Percentiles rank a stretch among this genome's conserved stretches.
phyloP scores from a whole-genome alignment of 2,888 invertebrate species.

The Harpagoxenus sublaevis region DNA sequence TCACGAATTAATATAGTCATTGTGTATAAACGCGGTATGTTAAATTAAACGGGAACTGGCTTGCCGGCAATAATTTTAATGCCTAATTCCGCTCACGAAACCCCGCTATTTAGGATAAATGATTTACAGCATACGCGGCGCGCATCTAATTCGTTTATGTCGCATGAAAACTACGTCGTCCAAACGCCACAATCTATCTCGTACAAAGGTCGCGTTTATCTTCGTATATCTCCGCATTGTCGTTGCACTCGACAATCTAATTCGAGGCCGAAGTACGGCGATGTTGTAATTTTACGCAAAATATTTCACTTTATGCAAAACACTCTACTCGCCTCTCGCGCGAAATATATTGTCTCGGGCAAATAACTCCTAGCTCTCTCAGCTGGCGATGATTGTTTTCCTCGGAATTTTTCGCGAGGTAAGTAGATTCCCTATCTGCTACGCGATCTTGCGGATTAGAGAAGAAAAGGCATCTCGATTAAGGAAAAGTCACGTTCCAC shows the following conservation, averaged over 20 bases:
- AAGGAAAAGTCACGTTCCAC: slow-evolving; percentile 54
- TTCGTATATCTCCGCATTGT: slow-evolving; percentile 7
- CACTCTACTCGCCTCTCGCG: background rate
- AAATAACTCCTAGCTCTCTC: slow-evolving; percentile 15
- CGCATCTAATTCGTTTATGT: slow-evolving; percentile 27
- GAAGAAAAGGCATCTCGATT: slow-evolving; percentile 49
- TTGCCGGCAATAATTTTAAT: slow-evolving; percentile 44
- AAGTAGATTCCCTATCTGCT: slow-evolving; percentile 27
- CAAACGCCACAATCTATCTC: slow-evolving; percentile 5
- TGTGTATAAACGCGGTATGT: slow-evolving; percentile 31
- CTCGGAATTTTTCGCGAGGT: slow-evolving; percentile 1
- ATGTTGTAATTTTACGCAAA: slow-evolving; percentile 8
- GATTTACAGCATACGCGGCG: slow-evolving; percentile 15
- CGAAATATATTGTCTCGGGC: background rate
- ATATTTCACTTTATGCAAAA: slow-evolving; percentile 8
- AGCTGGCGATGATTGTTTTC: slow-evolving; percentile 23
- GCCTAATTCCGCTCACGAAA: slow-evolving; percentile 26
- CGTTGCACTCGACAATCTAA: slow-evolving; percentile 32
- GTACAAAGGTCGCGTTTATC: slow-evolving; percentile 38
- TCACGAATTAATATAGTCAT: slow-evolving; percentile 39
- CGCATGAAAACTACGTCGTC: slow-evolving; percentile 34
- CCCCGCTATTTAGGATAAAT: slow-evolving; percentile 30
- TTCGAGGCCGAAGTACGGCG: background rate
- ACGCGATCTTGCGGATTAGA: slow-evolving; percentile 39
- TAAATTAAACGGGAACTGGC: slow-evolving; percentile 18